Conservation (phyloP, 1,140 invertebrate species). For the Drosophila trapezifrons region DNA sequence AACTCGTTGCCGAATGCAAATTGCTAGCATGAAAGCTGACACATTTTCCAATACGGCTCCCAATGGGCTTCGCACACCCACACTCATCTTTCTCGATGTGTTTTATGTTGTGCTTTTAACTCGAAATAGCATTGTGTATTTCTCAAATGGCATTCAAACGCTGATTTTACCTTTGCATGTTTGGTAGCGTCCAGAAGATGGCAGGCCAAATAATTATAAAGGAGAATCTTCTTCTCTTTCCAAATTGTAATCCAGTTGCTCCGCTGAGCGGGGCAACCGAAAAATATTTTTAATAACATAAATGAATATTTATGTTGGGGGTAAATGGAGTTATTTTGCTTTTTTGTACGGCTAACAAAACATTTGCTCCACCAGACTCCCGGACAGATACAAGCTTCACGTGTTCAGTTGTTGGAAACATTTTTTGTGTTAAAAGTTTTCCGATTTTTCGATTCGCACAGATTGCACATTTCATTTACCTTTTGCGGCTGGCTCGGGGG, state of each 20-base stretch:
- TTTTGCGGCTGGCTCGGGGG: slow-evolving; percentile 35
- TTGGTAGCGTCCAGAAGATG: background rate
- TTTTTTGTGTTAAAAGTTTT: slow-evolving; percentile 39
- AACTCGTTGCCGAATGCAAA: slow-evolving; percentile 53
- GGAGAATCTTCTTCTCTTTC: background rate
- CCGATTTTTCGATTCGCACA: slow-evolving; percentile 43
- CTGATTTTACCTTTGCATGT: slow-evolving; percentile 8
- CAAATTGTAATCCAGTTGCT: background rate
- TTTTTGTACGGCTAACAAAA: slow-evolving; percentile 15
- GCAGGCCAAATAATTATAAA: slow-evolving; percentile 11
- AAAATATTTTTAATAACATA: slow-evolving; percentile 31
- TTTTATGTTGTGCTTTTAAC: slow-evolving; percentile 3
- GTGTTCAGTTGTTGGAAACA: slow-evolving; percentile 36
- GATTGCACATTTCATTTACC: slow-evolving; percentile 55
- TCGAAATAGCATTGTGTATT: slow-evolving; percentile 6
- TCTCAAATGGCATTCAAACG: slow-evolving; percentile 14
- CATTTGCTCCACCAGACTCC: slow-evolving; percentile 13
- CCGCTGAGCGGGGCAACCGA: background rate
- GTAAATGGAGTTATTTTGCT: slow-evolving; percentile 24
- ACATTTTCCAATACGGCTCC: slow-evolving; percentile 44
- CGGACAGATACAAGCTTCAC: slow-evolving; percentile 1
- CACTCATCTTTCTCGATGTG: slow-evolving; percentile 3
- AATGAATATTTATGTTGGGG: slow-evolving; percentile 41
- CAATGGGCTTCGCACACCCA: background rate
- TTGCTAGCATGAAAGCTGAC: slow-evolving; percentile 33